A percentile compares a stretch with the other conserved stretches of the same genome.
phyloP scores from a whole-genome alignment of 2,113 vertebrate species.

The Rissa tridactyla region DNA sequence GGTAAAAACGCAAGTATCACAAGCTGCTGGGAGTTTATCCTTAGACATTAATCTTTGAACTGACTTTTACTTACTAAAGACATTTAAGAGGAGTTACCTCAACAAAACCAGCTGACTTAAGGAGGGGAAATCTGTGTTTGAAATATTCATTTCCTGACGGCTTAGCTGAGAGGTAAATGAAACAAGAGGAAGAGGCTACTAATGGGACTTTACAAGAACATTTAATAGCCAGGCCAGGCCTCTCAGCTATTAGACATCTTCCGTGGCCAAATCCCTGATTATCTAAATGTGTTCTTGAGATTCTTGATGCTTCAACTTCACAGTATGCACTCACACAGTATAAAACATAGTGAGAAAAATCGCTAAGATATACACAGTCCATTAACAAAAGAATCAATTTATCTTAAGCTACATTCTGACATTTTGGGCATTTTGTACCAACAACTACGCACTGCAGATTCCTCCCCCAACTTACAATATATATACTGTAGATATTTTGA shows the following conservation, averaged over 20 bases:
- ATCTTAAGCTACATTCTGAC: background rate
- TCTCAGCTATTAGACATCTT: background rate
- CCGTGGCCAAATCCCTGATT: background rate
- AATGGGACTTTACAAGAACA: background rate
- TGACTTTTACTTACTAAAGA: background rate
- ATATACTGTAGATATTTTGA: conserved; percentile 8
- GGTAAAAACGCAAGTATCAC: background rate
- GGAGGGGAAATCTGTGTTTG: background rate
- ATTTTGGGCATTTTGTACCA: background rate
- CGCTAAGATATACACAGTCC: background rate
- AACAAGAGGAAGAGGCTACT: background rate
- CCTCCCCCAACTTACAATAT: background rate
- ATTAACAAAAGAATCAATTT: background rate
- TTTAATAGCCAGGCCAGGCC: background rate
- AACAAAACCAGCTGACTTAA: background rate
- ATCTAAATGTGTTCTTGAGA: background rate
- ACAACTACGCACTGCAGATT: background rate
- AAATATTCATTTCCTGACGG: background rate
- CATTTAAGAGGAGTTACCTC: background rate
- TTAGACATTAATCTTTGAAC: background rate
- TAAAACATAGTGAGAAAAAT: background rate
- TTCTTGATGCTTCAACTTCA: background rate
- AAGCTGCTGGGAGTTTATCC: background rate
- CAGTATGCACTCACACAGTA: background rate
- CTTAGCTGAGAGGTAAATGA: background rate